Conservation (phyloP, 1,140 invertebrate genomes). For the Bursaphelenchus mucronatus region DNA sequence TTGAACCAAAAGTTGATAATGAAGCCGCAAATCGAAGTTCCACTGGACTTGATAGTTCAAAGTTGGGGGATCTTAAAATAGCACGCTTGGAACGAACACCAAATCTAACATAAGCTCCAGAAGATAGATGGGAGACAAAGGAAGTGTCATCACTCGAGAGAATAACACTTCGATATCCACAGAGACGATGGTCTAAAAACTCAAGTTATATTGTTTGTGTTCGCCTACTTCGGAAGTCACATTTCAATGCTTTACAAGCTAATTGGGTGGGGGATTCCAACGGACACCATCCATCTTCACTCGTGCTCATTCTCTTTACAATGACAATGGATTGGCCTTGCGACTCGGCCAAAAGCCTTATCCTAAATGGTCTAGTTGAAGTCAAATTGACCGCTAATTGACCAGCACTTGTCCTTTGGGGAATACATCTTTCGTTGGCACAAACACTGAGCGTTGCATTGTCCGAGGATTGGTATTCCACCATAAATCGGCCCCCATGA, state of each 20-base stretch:
- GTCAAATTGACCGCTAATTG: slow-evolving; percentile 30
- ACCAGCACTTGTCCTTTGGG: slow-evolving; percentile 30
- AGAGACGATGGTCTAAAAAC: slow-evolving; percentile 26
- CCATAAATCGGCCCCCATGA: slow-evolving; percentile 34
- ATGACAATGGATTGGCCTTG: slow-evolving; percentile 38
- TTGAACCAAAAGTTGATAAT: slow-evolving; percentile 39
- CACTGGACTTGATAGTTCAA: slow-evolving; percentile 27
- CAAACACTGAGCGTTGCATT: slow-evolving; percentile 39
- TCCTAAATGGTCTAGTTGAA: slow-evolving; percentile 33
- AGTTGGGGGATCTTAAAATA: slow-evolving; percentile 35
- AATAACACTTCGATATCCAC: slow-evolving; percentile 25
- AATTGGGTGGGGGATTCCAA: slow-evolving; percentile 37
- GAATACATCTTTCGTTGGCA: slow-evolving; percentile 43
- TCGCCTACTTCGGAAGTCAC: slow-evolving; percentile 23
- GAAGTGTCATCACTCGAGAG: neutral
- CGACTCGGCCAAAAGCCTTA: slow-evolving; percentile 33
- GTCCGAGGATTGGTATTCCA: slow-evolving; percentile 31
- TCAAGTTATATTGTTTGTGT: neutral
- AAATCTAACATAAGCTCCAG: slow-evolving; percentile 22
- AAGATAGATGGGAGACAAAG: neutral
- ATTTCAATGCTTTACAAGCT: slow-evolving; percentile 34
- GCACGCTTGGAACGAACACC: slow-evolving; percentile 27
- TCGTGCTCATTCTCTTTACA: slow-evolving; percentile 35
- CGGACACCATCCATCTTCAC: slow-evolving; percentile 33
- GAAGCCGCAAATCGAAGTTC: slow-evolving; percentile 43